Conservation (phyloP, 2,888 invertebrate genomes). For the Ophion ellenae region DNA sequence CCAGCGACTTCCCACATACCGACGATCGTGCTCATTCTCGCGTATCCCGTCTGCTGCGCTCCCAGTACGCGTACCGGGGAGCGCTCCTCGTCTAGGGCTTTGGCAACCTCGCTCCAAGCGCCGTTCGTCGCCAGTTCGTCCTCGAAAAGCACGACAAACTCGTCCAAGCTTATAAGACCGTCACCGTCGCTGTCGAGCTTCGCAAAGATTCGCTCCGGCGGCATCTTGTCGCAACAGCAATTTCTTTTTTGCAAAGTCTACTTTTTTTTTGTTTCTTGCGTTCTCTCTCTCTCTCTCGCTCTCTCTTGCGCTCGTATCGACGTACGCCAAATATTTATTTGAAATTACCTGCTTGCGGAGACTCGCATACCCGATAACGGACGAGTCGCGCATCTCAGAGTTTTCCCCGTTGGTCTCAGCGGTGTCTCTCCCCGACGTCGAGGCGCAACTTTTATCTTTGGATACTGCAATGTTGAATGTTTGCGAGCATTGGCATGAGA, state of each 20-base stretch:
- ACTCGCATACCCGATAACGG: constrained; percentile 78
- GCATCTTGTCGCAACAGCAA: constrained; percentile 75
- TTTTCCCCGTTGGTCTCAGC: constrained; percentile 82
- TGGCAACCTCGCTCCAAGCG: constrained; percentile 71
- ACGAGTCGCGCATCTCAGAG: constrained; percentile 87
- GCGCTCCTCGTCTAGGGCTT: constrained; percentile 62
- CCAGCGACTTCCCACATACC: constrained; percentile 91
- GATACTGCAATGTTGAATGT: background rate
- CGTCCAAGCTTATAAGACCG: constrained; percentile 88
- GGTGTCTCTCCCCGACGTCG: background rate
- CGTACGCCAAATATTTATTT: background rate
- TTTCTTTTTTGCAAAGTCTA: background rate
- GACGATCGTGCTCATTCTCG: constrained; percentile 83
- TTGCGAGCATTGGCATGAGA: background rate
- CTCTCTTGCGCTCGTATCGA: background rate
- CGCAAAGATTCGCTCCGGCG: constrained; percentile 87
- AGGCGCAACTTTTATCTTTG: background rate
- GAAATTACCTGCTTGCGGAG: background rate
- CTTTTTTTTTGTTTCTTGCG: background rate
- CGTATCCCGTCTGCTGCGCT: constrained; percentile 73
- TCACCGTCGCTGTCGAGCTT: constrained; percentile 87
- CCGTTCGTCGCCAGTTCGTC: constrained; percentile 79
- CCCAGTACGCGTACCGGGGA: constrained; percentile 68
- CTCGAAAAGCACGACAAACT: constrained; percentile 87
- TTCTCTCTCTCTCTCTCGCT: too few species aligned